Base-by-base conservation (phyloP, 2,888 invertebrate genomes). In the Hyles lineata region DNA sequence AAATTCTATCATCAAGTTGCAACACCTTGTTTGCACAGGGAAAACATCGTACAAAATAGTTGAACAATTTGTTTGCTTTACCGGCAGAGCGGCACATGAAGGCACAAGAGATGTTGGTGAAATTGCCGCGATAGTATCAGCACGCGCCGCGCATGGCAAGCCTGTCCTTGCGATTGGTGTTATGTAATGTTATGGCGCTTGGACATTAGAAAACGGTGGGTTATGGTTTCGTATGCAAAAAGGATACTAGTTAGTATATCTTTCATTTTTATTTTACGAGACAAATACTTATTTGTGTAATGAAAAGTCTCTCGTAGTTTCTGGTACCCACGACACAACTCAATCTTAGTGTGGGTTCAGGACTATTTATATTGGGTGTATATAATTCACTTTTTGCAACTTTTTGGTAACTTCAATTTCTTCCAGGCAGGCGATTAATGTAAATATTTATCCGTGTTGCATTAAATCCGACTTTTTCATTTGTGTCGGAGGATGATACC, bases 31-130 rank as follows among this genome's bases (percentile, higher is more conserved):
- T n/a, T 55, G 8, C 19, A 55, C 17, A 55, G 17, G 17, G n/a
- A 55, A 55, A 55, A 17, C 55, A 0, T 17, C 52, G 43, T 43
- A 2, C 43, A 43, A 25, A 17, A 25, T 61, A 23, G 23, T 67
- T 67, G 50, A 67, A 43, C 67, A 67, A 23, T 67, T 67, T 67
- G 43, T 21, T 21, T 17, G 25, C 32, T 25, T 7, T 25, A 67
- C 35, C 35, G 35, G 35, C 15, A 67, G 43, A 67, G 63, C 67
- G 67, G 67, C 67, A 67, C 50, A 67, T 67, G 43, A 67, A 67
- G 23, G 23, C 17, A 67, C 21, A 11, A 63, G 63, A 67, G 67
- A 67, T 67, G 67, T 23, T 50, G 43, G 67, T 67, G 67, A 67
- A 67, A 67, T 67, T 67, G 21, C 19, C 21, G 67, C 7, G 43